Base-by-base conservation (phyloP, 1,140 invertebrate genomes). In the Drosophila rhopaloa region DNA sequence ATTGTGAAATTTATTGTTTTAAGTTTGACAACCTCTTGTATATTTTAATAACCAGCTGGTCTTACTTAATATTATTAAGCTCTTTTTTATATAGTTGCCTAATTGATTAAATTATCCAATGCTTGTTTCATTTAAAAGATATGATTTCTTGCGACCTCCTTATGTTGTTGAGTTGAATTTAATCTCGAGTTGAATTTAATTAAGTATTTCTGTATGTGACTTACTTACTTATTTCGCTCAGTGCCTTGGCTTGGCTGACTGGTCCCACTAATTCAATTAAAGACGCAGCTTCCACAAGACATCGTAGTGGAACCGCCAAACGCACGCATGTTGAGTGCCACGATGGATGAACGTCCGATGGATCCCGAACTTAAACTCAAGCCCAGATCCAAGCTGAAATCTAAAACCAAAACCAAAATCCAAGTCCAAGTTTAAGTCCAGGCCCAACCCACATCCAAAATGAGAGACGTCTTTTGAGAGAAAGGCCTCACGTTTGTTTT, bases 261-360 rank as follows among this genome's bases (percentile, higher is more conserved):
- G 57, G 75, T 60, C 74, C 63, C 84, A 76, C 83, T 88, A 88
- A 88, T 88, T 88, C 84, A 88, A 88, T 88, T 88, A 89, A 88
- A 80, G 54, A 70, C 63, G 73, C 61, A 11, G 48, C 54, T 38
- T 53, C 16, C 56, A 60, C 50, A 35, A 70, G 67, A 48, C 37
- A 35, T 66, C 59, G 35, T 16, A n/a, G 29, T 35, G 41, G 35
- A 38, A 38, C 14, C 24, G 16, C 14, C 35, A 32, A 48, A 37
- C 79, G 53, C 84, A 88, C 83, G 83, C 83, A 88, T 83, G 76
- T 88, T 86, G 73, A 71, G 65, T 76, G 78, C 47, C 67, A 63
- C 57, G 78, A 85, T 81, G 78, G 79, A 81, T 84, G 62, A 48
- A 76, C 68, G 74, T 81, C 73, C n/a, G 13, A 41, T 46, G 24